A percentile compares a stretch with the other conserved stretches of the same genome.
Evolutionary conservation across 2,888 invertebrate genomes (phyloP).

Genomic region (Cybosia mesomella): DNA sequence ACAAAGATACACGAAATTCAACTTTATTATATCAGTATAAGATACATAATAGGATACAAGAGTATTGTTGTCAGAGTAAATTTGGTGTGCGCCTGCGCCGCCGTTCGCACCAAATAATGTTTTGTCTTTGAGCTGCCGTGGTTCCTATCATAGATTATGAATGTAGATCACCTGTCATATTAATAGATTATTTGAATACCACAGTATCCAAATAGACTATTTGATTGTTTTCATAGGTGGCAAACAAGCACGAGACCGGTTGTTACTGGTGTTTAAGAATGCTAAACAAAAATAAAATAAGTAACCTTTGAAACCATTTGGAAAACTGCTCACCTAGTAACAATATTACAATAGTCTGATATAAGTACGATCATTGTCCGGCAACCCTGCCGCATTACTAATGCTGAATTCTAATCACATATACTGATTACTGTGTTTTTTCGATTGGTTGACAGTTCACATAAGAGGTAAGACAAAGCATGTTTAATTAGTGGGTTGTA

Average conservation of each 20-base stretch:
- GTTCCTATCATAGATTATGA: constrained; percentile 62
- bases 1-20: constrained; percentile 40
- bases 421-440: constrained; percentile 44
- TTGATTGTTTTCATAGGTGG: background rate
- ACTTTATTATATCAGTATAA: constrained; percentile 42
- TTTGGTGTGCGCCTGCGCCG: constrained; percentile 61
- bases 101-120: constrained; percentile 66
- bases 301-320: background rate
- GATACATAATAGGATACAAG: constrained; percentile 34
- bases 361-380: background rate
- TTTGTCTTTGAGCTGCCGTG: constrained; percentile 78
- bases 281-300: background rate
- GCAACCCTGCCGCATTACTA: constrained; percentile 5
- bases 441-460: constrained; percentile 66
- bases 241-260: background rate
- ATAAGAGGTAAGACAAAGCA: constrained; percentile 69
- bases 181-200: background rate
- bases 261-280: background rate
- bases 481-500: constrained; percentile 71
- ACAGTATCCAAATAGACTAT: constrained; percentile 11
- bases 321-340: background rate
- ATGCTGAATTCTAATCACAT: constrained; percentile 17
- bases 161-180: constrained; percentile 41
- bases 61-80: constrained; percentile 54
- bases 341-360: background rate